Evolutionary conservation across 2,888 invertebrate genomes (phyloP), one percentile per base, ranked within the genome.

Genomic region (Minunthozetes semirufus): DNA sequence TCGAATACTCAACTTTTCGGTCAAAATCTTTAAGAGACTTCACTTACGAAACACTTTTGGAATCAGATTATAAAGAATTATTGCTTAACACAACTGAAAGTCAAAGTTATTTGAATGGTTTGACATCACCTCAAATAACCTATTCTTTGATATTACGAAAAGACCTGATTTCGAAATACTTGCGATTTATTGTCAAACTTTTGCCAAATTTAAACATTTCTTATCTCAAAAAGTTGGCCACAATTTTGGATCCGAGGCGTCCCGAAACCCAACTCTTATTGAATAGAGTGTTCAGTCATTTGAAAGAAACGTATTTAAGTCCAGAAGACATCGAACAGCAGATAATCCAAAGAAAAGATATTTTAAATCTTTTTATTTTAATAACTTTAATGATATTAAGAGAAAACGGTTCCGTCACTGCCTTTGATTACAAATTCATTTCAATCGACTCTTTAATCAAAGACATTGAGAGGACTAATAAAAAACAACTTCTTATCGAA

Each of bases 181-280:
- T 82, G 29, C 79, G 81, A 22, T 80, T 82, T 76, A 80, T 81
- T 42, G 78, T 78, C 17, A 78, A 81, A 68, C 78, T 83, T 75
- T 78, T 82, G 50, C 79, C 80, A 33, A 77, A 80, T 33, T 78
- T 83, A 48, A 77, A 80, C 27, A 75, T 77, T 72, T 50, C 78
- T 42, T 76, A 77, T 8, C 79, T 83, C 63, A 76, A 80, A 80
- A 83, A 86, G 79, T 82, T 88, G 77, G 85, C 86, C 4, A 81
- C 83, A 56, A 84, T 88, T 73, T 86, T 88, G 79, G 88, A 89
- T 82, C 88, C 88, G 73, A 88, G 88, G 77, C 86, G 86, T 79
- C 86, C 87, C 61, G 76, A 76, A n/a, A 76, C 80, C n/a, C 76
- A 75, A 72, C 38, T 76, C 17, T 22, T 76, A 19, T 19, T 76